A percentile compares a stretch with the other conserved stretches of the same genome.
Conservation (phyloP, 2,113 vertebrate genomes). For the Noturus placidus region DNA sequence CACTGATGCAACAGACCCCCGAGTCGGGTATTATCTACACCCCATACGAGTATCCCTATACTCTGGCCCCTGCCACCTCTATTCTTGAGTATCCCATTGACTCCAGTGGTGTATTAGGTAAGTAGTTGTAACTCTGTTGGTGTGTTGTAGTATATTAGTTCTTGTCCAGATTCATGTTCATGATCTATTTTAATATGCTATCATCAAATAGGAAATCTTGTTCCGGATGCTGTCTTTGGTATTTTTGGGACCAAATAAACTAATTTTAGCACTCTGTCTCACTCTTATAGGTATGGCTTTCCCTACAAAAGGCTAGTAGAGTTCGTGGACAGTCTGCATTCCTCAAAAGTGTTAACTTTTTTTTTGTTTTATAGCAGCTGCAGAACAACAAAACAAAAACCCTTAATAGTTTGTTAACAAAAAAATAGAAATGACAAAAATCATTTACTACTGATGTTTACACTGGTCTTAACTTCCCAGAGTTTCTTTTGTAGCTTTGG, state of each 20-base stretch:
- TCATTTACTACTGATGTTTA: slow-evolving; percentile 54
- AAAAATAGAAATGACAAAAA: slow-evolving; percentile 42
- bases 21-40: slow-evolving; percentile 97
- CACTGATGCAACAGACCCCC: slow-evolving; percentile 87
- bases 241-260: slow-evolving; percentile 23
- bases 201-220: not conserved
- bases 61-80: slow-evolving; percentile 91
- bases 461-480: slow-evolving; percentile 52
- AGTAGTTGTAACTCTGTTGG: slow-evolving; percentile 50
- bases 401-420: slow-evolving; percentile 30
- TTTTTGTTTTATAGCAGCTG: slow-evolving; percentile 86
- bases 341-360: slow-evolving; percentile 78
- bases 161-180: not conserved
- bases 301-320: slow-evolving; percentile 98
- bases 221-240: slow-evolving; percentile 15
- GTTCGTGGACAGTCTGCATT: slow-evolving; percentile 84
- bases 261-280: slow-evolving; percentile 80
- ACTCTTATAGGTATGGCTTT: slow-evolving; percentile 99
- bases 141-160: not conserved
- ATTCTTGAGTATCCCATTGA: slow-evolving; percentile 99
- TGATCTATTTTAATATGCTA: not conserved
- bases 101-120: slow-evolving; percentile 97
- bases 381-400: slow-evolving; percentile 49
- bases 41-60: slow-evolving; percentile 97
- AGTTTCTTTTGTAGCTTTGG: slow-evolving; percentile 12